A percentile compares a stretch with the other conserved stretches of the same genome.
Conservation (phyloP, 2,113 vertebrate species). For the Xenus cinereus region DNA sequence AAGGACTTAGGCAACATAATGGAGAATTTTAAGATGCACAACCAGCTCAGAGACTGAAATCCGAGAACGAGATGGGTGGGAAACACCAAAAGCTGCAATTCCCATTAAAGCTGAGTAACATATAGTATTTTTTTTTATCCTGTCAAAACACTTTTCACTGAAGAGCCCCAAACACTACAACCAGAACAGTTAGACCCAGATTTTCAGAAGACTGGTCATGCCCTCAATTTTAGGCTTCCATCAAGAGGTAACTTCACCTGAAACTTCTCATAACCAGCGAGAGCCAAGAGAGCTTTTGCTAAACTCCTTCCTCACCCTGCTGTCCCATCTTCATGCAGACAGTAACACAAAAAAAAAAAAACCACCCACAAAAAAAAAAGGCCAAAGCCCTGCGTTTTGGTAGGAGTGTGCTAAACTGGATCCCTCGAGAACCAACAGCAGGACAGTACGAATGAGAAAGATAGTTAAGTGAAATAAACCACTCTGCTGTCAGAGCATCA, state of each 20-base stretch:
- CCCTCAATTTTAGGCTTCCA: not conserved
- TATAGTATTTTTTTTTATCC: not conserved
- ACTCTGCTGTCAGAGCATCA: not conserved
- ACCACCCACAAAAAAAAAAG: not conserved
- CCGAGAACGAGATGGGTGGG: not conserved
- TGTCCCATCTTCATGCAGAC: not conserved
- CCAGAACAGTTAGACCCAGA: not conserved
- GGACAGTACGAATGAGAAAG: not conserved
- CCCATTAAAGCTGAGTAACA: not conserved
- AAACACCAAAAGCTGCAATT: not conserved
- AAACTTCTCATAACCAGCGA: not conserved
- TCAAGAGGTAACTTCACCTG: not conserved
- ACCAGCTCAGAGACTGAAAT: not conserved
- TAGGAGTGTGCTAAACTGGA: not conserved
- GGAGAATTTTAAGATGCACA: not conserved
- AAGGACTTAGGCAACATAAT: not conserved
- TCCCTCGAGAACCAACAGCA: accelerated
- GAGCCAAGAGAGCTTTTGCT: not conserved
- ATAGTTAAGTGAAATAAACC: not conserved
- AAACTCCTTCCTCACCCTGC: not conserved
- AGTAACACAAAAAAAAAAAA: not conserved
- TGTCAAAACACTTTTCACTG: not conserved
- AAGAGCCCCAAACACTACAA: not conserved
- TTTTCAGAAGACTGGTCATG: not conserved
- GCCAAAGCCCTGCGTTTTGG: not conserved